These are phyloP conservation scores for Pachyseris speciosa DNA, from an alignment of 64 coral and sea anemone genomes.

Conservation along the genomic window DNA sequence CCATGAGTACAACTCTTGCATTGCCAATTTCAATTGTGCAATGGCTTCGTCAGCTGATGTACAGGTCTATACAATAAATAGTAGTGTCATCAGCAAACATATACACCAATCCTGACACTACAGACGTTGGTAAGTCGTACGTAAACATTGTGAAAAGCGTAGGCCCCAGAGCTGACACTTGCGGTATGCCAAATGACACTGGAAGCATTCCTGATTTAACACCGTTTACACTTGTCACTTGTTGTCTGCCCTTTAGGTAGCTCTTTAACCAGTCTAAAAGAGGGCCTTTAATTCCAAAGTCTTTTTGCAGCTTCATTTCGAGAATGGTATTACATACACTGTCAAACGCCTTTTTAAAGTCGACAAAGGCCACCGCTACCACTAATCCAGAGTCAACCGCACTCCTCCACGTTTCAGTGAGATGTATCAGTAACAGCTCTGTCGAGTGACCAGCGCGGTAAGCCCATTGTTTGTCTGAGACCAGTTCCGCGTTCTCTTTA, in stretches of 20 bases:
- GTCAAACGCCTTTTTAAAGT: conserved; percentile 32
- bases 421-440: conserved; percentile 11
- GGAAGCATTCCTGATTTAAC: background rate
- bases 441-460: no score
- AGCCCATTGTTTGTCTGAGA: conserved; percentile 48
- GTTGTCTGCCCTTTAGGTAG: background rate
- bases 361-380: conserved; percentile 11
- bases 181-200: conserved; percentile 25
- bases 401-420: conserved; percentile 47
- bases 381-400: conserved; percentile 8
- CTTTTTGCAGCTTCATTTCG: background rate
- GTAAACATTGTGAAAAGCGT: conserved; percentile 53
- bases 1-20: background rate
- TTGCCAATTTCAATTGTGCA: background rate
- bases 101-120: background rate
- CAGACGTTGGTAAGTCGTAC: conserved; percentile 48
- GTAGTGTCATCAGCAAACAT: conserved; percentile 31
- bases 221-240: background rate
- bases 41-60: background rate
- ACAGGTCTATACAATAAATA: background rate
- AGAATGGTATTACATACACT: no score
- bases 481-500: background rate
- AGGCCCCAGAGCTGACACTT: conserved; percentile 39
- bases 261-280: background rate
- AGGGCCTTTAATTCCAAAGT: background rate